These are phyloP conservation scores for Chiloscyllium punctatum DNA, from an alignment of 2,797 vertebrate genomes.

Conservation along the genomic window DNA sequence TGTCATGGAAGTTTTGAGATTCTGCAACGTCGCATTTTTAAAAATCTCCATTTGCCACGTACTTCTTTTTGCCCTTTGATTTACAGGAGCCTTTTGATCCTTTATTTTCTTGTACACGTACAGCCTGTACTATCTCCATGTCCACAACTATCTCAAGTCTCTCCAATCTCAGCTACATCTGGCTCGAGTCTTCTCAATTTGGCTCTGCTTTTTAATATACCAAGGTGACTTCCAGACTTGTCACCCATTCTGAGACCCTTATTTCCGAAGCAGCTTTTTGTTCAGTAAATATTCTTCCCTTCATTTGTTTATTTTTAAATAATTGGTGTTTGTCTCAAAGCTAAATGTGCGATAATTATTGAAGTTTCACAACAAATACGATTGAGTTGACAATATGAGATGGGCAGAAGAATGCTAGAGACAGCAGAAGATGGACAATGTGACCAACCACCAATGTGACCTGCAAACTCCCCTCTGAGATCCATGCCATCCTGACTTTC, in stretches of 20 bases:
- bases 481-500: background rate
- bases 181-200: background rate
- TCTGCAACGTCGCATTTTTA: background rate
- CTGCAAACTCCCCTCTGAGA: background rate
- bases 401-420: background rate
- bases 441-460: too few species aligned
- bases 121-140: background rate
- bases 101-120: background rate
- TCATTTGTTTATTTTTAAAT: background rate
- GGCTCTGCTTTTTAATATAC: background rate
- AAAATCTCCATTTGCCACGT: background rate
- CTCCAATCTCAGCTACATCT: background rate
- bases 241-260: background rate
- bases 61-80: background rate
- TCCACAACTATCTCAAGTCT: background rate
- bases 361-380: background rate
- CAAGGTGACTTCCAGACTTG: background rate
- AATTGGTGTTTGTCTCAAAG: background rate
- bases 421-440: background rate
- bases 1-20: background rate
- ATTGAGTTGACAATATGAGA: background rate
- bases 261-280: background rate
- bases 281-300: background rate
- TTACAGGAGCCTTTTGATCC: background rate
- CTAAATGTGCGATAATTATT: background rate